Evolutionary conservation across 2,888 invertebrate genomes (phyloP), one percentile per base, ranked within the genome.

Genomic region (Cryptocheilus praepositus): DNA sequence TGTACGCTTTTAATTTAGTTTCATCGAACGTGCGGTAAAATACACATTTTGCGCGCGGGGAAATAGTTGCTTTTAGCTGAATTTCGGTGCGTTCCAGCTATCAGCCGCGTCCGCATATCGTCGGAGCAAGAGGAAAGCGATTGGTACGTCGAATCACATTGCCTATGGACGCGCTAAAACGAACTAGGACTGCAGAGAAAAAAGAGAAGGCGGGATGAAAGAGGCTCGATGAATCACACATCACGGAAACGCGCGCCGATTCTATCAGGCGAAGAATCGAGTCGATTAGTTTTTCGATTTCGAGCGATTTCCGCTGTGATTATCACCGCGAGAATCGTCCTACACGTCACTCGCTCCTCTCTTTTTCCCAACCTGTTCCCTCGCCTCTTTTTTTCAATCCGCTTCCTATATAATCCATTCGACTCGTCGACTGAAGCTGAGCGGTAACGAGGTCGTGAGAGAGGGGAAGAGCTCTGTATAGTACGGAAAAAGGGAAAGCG

Each of bases 221-320:
- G 18, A 16, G 49, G 36, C 36, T 36, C 36, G 49, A 49, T 18
- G 18, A 49, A 49, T 49, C 18, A 18, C 49, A 49, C 49, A 18
- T 49, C 49, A n/a, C 49, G 5, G 49, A n/a, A n/a, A 18, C 15
- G 16, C 5, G 49, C 49, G 49, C 61, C 18, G 53, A 49, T n/a
- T 49, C 64, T 57, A 59, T 67, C 66, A 44, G 16, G 18, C 44
- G 21, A 59, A 56, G 70, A 70, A 73, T 68, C 73, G 70, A 70
- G 22, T 67, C 67, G 67, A 73, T 76, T 76, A 76, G 67, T 73
- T 76, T 76, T 76, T 76, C 76, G 73, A 76, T 75, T 63, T 65
- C 70, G 59, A 43, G 19, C 62, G 66, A 75, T 73, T 73, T 70
- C 73, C 69, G 71, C 16, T 22, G 57, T 61, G 56, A 71, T 69